Evolutionary conservation across 2,888 invertebrate genomes (phyloP), one percentile per base, ranked within the genome.

Genomic region (Drosophila hawaiiensis): DNA sequence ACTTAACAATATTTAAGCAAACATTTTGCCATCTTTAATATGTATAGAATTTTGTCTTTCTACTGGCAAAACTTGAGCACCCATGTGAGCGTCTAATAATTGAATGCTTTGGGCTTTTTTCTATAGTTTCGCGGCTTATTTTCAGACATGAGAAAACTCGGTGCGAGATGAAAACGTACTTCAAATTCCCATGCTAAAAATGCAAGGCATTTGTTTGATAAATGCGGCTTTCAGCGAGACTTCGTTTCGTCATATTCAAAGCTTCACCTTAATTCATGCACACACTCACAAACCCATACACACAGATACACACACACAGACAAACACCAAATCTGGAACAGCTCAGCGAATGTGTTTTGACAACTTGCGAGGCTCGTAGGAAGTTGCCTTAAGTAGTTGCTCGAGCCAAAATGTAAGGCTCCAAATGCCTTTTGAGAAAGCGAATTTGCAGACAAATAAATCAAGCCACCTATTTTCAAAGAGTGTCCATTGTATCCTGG

Each of bases 391-490:
- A 85, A 80, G 88, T 78, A 81, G 80, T 78, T 81, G 78, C 67
- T 69, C 78, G 79, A 73, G 73, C 83, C 84, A 84, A 83, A 71
- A 78, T 73, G 72, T 76, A 72, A 74, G 72, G 70, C 83, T 72
- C 73, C 76, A 80, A 87, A 85, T 88, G 88, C 85, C 88, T 88
- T 88, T 86, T 88, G 85, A 85, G 85, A 86, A 88, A 86, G 85
- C 89, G 83, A 87, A 87, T 86, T 86, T 76, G 83, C 91, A 91
- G 91, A 91, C 91, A 88, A 91, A 91, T 91, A 91, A 91, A 91
- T 91, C 91, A 91, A 91, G 85, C 86, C 91, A 91, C 91, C 91
- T 91, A 82, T 82, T 84, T 78, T 73, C 84, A 75, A 83, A 84
- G 81, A 80, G 86, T 80, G 81, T 82, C 85, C 88, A 89, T 88